Percentiles rank a stretch among this genome's conserved stretches.
phyloP scores from a whole-genome alignment of 1,140 invertebrate genomes.

The Eubasilissa regina region DNA sequence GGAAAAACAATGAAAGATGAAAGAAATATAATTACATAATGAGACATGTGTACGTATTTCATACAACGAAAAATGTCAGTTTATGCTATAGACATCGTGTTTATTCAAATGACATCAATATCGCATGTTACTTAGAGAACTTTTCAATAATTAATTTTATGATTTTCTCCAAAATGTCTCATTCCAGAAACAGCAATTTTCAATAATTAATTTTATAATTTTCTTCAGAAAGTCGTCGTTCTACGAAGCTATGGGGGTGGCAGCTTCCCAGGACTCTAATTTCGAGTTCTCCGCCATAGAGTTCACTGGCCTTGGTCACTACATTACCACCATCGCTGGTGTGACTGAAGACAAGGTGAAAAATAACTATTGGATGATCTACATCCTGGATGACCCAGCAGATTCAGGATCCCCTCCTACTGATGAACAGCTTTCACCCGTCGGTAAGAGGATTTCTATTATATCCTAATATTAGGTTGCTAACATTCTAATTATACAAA shows the following conservation, averaged over 20 bases:
- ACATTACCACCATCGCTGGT: conserved; percentile 13
- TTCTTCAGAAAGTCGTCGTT: not conserved
- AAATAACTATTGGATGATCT: conserved; percentile 15
- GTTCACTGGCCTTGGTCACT: not conserved
- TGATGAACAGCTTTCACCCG: not conserved
- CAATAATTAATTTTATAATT: not conserved
- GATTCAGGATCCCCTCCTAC: not conserved
- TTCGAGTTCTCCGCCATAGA: not conserved
- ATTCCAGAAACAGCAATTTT: not conserved
- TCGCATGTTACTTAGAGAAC: too few relatives aligned
- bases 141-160: not conserved
- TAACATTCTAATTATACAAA: too few relatives aligned
- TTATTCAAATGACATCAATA: too few relatives aligned
- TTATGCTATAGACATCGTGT: too few relatives aligned
- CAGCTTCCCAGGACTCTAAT: not conserved
- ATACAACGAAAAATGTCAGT: too few relatives aligned
- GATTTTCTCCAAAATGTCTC: not conserved
- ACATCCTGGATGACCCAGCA: not conserved
- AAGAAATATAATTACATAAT: too few relatives aligned
- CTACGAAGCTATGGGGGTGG: conserved; percentile 9
- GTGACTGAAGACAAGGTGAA: not conserved
- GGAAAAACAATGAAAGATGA: too few relatives aligned
- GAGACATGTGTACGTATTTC: too few relatives aligned
- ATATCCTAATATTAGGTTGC: too few relatives aligned
- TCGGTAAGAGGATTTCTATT: conserved; percentile 8